phyloP scores from a whole-genome alignment of 2,888 invertebrate genomes.

The Noctuana brunneofusca region DNA sequence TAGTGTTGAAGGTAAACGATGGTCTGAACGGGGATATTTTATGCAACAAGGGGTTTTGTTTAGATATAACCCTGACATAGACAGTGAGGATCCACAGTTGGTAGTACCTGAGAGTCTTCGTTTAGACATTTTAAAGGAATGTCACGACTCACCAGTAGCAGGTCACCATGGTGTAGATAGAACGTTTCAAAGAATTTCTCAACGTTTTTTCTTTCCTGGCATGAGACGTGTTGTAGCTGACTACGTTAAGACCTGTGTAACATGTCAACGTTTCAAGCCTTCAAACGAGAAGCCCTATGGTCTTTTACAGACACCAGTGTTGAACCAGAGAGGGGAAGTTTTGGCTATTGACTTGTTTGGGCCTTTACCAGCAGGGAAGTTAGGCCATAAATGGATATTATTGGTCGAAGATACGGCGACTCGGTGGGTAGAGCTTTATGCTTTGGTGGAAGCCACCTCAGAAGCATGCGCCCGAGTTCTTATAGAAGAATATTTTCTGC shows the following conservation, averaged over 20 bases:
- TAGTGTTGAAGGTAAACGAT: neutral
- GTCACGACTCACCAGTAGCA: neutral
- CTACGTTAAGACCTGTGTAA: neutral
- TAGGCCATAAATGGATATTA: slow-evolving; percentile 37
- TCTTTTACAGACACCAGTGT: neutral
- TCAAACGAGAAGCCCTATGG: slow-evolving; percentile 3
- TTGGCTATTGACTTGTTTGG: slow-evolving; percentile 41
- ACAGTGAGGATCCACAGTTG: neutral
- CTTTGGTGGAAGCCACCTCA: slow-evolving; percentile 35
- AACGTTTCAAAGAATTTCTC: neutral
- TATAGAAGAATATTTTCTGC: slow-evolving; percentile 36
- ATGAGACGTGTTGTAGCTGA: neutral
- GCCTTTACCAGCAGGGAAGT: slow-evolving; percentile 35
- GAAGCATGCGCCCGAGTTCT: slow-evolving; percentile 35
- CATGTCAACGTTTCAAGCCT: slow-evolving; percentile 5
- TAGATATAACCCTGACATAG: neutral
- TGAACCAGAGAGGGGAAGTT: slow-evolving; percentile 33
- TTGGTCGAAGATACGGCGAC: slow-evolving; percentile 39
- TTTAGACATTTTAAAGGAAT: slow-evolving; percentile 2
- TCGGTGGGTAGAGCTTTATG: slow-evolving; percentile 38
- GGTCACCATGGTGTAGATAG: slow-evolving; percentile 3
- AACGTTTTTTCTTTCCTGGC: neutral
- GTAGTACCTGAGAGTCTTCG: neutral
- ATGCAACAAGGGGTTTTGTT: slow-evolving; percentile 2
- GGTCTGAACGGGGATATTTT: slow-evolving; percentile 1